Base-by-base conservation (phyloP, 2,113 vertebrate species). In the Macquaria australasica region DNA sequence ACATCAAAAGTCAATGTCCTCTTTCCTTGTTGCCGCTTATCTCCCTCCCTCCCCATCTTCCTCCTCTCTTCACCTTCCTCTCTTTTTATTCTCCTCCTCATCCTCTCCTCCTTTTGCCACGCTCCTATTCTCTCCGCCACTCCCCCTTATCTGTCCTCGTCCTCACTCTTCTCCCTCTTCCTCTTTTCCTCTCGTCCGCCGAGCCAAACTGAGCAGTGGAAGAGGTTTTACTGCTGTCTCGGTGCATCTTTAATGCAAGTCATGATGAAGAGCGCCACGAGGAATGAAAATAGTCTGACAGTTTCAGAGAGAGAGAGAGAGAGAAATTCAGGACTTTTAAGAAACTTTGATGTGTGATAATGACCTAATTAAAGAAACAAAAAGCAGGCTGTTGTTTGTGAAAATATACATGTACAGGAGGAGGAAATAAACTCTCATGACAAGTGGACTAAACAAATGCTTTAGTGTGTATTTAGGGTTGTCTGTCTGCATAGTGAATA, bases 141-240 rank as follows among this genome's bases (percentile, higher is more conserved):
- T 69, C 70, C 34, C 34, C 51, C 66, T 69, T 66, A 50, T 78
- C 60, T 58, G 28, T 68, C 39, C 83, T 28, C n/a, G n/a, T 60
- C 39, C 56, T 58, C 68, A 23, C 55, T 62, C 45, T n/a, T 64
- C 63, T 78, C 25, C 8, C 34, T 76, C 53, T 34, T 1, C 66
- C n/a, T 69, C 28, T 63, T 8, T 58, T 28, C 8, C 28, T 39
- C 76, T 63, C 5, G 2, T 59, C 28, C 12, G 43, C 50, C 10
- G 60, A 73, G 73, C 70, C n/a, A 48, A 87, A 82, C 75, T 14
- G 55, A 87, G 83, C 55, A 25, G 6, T 55, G 77, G 83, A 82
- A 85, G 87, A 75, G 73, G 62, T 77, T 8, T 91, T 82, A 50
- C 72, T 45, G 84, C 88, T 69, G 86, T 85, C 80, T 90, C 78